Conservation (phyloP, 1,140 invertebrate genomes). For the Spodoptera frugiperda region DNA sequence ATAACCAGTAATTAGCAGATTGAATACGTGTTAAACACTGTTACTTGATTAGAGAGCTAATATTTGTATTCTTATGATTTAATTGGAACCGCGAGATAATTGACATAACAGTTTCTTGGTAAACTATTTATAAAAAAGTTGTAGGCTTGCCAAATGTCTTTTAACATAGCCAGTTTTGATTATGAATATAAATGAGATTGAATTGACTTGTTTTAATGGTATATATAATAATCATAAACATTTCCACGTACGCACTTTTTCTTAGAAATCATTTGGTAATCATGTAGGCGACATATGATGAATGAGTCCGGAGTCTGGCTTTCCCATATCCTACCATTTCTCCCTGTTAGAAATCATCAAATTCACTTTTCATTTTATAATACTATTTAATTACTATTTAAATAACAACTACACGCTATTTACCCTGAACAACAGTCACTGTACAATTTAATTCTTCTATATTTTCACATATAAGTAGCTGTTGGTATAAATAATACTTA, state of each 20-base stretch:
- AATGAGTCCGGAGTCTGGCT: too few relatives aligned
- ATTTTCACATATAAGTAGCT: conserved; percentile 59
- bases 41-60: neutral
- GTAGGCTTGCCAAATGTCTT: neutral
- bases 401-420: too few relatives aligned
- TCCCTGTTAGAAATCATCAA: too few relatives aligned
- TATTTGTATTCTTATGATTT: conserved; percentile 1
- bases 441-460: conserved; percentile 38
- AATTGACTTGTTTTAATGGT: neutral
- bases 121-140: neutral
- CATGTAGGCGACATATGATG: too few relatives aligned
- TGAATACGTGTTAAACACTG: conserved; percentile 11
- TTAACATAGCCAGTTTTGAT: neutral
- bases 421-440: neutral
- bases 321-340: too few relatives aligned
- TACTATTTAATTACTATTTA: too few relatives aligned
- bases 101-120: neutral
- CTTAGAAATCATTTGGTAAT: too few relatives aligned
- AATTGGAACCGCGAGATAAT: neutral
- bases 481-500: conserved; percentile 68
- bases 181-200: neutral
- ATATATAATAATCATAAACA: too few relatives aligned
- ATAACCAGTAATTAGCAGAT: neutral
- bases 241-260: too few relatives aligned
- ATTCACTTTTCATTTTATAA: too few relatives aligned